Evolutionary conservation across 1,140 invertebrate genomes (phyloP), one percentile per base, ranked within the genome.

Genomic region (Saxidomus purpurata): DNA sequence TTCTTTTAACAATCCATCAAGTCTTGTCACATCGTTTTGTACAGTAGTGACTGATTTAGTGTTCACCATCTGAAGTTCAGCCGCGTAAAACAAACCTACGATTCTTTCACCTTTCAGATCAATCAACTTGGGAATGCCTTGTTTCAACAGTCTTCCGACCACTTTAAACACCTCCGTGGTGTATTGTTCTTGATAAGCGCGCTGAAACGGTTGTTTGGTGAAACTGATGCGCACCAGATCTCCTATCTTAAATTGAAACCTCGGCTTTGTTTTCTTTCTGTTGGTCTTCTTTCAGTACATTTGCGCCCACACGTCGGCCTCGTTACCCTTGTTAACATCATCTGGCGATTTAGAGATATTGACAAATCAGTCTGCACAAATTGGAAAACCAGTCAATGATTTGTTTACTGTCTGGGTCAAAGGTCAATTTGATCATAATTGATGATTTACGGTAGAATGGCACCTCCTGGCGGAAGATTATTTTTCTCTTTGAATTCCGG

Each of bases 211-310:
- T 19, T 76, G 47, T 49, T 79, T 89, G 1, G 49, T 61, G 43
- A 87, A 69, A 38, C 77, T 83, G 43, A 91, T 81, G 36, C 88
- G 77, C 49, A 90, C 88, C 8, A 91, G 63, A 74, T 90, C 89
- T n/a, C 85, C 74, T 17, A 38, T 71, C 34, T 90, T 88, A 40
- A 90, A 90, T 40, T 87, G n/a, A 43, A 84, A 84, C 49, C 0
- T 25, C 1, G 59, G 52, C 40, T 82, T 82, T 22, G 31, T 49
- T 31, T 36, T 84, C 22, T 22, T 49, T 55, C 34, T 31, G n/a
- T 87, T 59, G 25, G 74, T 25, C 17, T 67, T 86, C 34, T 80
- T 92, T 19, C 90, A 59, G 85, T 92, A 90, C 87, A 89, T 77
- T n/a, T n/a, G n/a, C n/a, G n/a, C n/a, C n/a, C n/a, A n/a, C n/a